Evolutionary conservation across 2,797 vertebrate species (phyloP), one percentile per base, ranked within the genome.

Genomic region (Phrynocephalus forsythii): DNA sequence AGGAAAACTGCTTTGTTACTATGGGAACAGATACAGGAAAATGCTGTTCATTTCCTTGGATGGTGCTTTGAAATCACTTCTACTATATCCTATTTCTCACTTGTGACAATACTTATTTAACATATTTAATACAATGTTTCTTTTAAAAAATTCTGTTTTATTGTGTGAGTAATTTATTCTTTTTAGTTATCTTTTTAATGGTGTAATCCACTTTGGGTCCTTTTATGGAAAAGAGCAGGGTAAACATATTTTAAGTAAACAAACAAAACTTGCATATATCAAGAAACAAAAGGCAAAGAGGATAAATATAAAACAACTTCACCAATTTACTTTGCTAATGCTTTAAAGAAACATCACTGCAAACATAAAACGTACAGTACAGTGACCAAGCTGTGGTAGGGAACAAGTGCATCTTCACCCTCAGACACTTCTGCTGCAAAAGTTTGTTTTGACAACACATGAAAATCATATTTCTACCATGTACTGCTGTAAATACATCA

Each of bases 1-100:
- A 87, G 90, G 93, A 95, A 96, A 94, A 89, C 93, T 91, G 91
- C 87, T 87, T 90, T 33, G 95, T 96, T 95, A 86, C 96, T 92
- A 95, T 91, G 93, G 96, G 86, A 95, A 97, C 92, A 92, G 90
- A 91, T 90, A 87, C 15, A 93, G 92, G 82, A 86, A 88, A 95
- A 94, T 87, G 83, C 79, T 94, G 94, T 95, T 94, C 90, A 86
- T 83, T 95, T 94, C 75, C 93, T 75, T 91, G 94, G 93, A 89
- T 63, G 38, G 38, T 44, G 86, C 89, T 87, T 94, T 92, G 93
- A 95, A 95, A 95, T 88, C 81, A 89, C 20, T 91, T 88, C 67
- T 30, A 90, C 88, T 92, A 86, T 92, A 93, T 88, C 33, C 71
- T 44, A 67, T 89, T 91, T 93, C 85, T 92, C 84, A 79, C 84